These are phyloP conservation scores for Chromobotia macracanthus DNA, from an alignment of 2,797 vertebrate genomes.

Conservation along the genomic window DNA sequence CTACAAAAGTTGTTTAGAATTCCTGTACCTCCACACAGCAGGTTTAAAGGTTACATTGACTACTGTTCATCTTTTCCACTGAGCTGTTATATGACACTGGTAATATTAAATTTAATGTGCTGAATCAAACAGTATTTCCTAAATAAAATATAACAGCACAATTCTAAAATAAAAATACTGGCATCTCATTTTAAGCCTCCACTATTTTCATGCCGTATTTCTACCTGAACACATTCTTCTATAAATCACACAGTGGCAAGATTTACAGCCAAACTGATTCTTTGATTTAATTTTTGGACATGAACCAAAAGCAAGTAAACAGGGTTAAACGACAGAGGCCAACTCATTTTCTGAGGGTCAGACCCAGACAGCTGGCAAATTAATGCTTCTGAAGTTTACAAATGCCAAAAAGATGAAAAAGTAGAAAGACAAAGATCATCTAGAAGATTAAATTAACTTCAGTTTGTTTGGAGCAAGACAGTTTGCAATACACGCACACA, in stretches of 20 bases:
- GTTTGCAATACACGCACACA: not conserved
- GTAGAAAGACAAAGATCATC: slow-evolving; percentile 11
- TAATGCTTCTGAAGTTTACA: slow-evolving; percentile 1
- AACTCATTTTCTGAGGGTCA: slow-evolving; percentile 57
- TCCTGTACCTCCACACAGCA: not conserved
- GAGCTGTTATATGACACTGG: not conserved
- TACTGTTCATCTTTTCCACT: not conserved
- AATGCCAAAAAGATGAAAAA: not conserved
- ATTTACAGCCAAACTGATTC: slow-evolving; percentile 52
- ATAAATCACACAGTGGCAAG: slow-evolving; percentile 63
- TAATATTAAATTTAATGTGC: not conserved
- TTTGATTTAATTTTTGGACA: slow-evolving; percentile 56
- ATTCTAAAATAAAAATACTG: slow-evolving; percentile 1
- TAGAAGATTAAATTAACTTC: not conserved
- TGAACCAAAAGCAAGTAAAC: slow-evolving; percentile 52
- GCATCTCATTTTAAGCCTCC: not conserved
- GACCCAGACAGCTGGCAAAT: not conserved
- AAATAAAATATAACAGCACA: not conserved
- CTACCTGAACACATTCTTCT: slow-evolving; percentile 17
- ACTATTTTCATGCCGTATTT: slow-evolving; percentile 12
- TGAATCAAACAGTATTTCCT: not conserved
- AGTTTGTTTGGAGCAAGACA: not conserved
- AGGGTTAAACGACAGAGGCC: slow-evolving; percentile 55
- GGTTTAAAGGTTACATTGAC: slow-evolving; percentile 9
- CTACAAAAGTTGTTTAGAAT: not conserved